Evolutionary conservation across 2,888 invertebrate species (phyloP), one percentile per base, ranked within the genome.

Genomic region (Meiosimyza decipiens): DNA sequence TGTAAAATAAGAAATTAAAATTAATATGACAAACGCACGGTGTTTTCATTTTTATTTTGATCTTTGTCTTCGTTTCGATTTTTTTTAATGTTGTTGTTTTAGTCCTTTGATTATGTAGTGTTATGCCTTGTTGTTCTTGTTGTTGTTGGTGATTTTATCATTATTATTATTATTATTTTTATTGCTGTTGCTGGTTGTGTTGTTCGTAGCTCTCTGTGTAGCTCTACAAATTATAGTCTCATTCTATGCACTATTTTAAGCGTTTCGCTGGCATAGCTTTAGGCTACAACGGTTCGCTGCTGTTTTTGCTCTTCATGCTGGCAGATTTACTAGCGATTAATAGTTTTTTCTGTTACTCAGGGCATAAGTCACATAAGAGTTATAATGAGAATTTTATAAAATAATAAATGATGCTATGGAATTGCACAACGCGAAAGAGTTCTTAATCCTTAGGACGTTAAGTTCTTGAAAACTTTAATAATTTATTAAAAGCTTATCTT

Each of bases 1-100:
- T 60, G 75, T 73, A 76, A 79, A 82, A 80, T 80, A 82, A 81
- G 82, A 82, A 82, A 82, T 82, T 82, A 80, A 82, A 82, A 82
- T 82, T 82, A 82, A 82, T 82, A 81, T 82, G 82, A 82, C 82
- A 81, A 82, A 82, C 78, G 76, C 79, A 78, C 73, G 76, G 49
- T 57, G 79, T 78, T 60, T 28, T 62, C 40, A 40, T 40, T 40
- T 40, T 40, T 7, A 40, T 40, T 40, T 40, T 40, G 40, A 9
- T 9, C 40, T 13, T 40, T 51, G 51, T 52, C 50, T 16, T 59
- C 51, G 28, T 50, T 50, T 18, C 59, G 22, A n/a, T 60, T 50
- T 11, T 69, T 69, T 28, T 40, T 40, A 0, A 40, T 66, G 18
- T 66, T 66, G 7, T 55, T 66, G 54, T 33, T 65, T 15, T 65